Evolutionary conservation across 2,113 vertebrate genomes (phyloP), one percentile per base, ranked within the genome.

Genomic region (Diphyllodes magnificus): DNA sequence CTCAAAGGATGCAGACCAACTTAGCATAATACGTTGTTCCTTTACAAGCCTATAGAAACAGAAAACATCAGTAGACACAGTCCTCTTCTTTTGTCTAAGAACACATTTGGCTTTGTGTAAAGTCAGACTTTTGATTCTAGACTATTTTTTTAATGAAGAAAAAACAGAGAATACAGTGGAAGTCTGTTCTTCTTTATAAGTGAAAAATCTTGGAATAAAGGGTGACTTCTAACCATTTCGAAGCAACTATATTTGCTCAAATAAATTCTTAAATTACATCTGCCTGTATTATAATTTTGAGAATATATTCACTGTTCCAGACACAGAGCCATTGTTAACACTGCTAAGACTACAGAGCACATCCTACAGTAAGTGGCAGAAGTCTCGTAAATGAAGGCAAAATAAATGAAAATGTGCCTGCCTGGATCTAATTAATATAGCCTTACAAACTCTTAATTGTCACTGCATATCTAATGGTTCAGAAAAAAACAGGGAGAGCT

Each of bases 291-390:
- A 80, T 44, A 5, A 3, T 95, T 97, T 91, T 93, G 71, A 93
- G 90, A 96, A 88, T 97, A 40, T 93, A 90, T 96, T 97, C 90
- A 89, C 83, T 96, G 92, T 96, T 82, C 70, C 93, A 92, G 90
- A 96, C 53, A 95, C 35, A 93, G 82, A 90, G 45, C 39, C 79
- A 65, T 83, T 95, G 75, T 95, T 96, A 79, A 45, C 68, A 21
- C 25, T 21, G 7, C 18, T 87, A 54, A 68, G 72, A 66, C 92
- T 68, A 68, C 50, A 80, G 80, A 86, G 35, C 31, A 49, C 64
- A 86, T 83, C 61, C 73, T 82, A 60, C 79, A 92, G 65, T 90
- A 91, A 91, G 86, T 86, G 66, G 78, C 91, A 89, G 56, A 77
- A 80, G 72, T 51, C 10, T 35, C 90, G 95, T 92, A 88, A 94